These are phyloP conservation scores for Paedocypris micromegethes DNA, from an alignment of 2,797 vertebrate species.

Conservation along the genomic window DNA sequence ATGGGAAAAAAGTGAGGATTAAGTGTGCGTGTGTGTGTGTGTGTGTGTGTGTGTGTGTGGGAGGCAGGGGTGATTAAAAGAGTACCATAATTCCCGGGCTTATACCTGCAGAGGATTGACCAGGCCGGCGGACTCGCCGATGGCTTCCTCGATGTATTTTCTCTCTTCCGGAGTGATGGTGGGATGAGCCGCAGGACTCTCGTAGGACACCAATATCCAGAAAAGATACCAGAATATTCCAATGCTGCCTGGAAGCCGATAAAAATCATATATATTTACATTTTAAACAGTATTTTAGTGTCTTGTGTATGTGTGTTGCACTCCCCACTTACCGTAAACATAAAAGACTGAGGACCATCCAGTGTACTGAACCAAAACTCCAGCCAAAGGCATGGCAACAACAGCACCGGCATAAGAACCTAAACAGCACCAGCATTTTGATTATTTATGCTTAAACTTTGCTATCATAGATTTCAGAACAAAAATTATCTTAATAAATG, in stretches of 20 bases:
- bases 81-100: slow-evolving; percentile 1
- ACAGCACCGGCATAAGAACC: slow-evolving; percentile 80
- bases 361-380: slow-evolving; percentile 75
- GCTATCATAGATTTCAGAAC: too few relatives aligned
- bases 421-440: slow-evolving; percentile 39
- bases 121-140: slow-evolving; percentile 71
- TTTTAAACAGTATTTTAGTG: not conserved
- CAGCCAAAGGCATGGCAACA: slow-evolving; percentile 81
- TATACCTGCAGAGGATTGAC: slow-evolving; percentile 79
- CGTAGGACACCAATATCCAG: slow-evolving; percentile 79
- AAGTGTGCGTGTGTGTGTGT: not conserved
- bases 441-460: not conserved
- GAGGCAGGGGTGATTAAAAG: not conserved
- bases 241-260: slow-evolving; percentile 66
- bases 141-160: slow-evolving; percentile 79
- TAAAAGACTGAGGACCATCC: slow-evolving; percentile 83
- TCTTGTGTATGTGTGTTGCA: not conserved
- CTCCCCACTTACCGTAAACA: slow-evolving; percentile 72
- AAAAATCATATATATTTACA: not conserved
- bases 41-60: slow-evolving; percentile 4
- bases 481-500: too few relatives aligned
- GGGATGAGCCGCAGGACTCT: slow-evolving; percentile 75
- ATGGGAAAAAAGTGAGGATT: not conserved
- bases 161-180: slow-evolving; percentile 75
- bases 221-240: slow-evolving; percentile 79